Percentiles rank a stretch among this genome's conserved stretches.
phyloP scores from a whole-genome alignment of 2,888 invertebrate species.

The Rhyacophila evoluta region DNA sequence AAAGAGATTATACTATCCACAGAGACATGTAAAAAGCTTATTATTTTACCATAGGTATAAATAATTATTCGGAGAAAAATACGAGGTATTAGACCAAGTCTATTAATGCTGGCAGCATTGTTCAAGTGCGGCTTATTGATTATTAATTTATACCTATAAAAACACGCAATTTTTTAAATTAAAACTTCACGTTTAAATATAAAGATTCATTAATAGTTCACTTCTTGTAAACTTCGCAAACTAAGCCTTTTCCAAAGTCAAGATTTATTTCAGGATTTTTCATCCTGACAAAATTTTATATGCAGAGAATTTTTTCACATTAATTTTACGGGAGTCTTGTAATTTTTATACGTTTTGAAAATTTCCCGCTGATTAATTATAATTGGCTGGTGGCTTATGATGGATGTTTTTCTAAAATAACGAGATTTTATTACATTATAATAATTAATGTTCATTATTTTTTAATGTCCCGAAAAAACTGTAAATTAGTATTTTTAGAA shows the following conservation, averaged over 20 bases:
- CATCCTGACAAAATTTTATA: background rate
- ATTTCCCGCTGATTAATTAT: background rate
- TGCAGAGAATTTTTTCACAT: background rate
- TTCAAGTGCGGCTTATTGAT: no score
- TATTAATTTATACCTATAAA: no score
- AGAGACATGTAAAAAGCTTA: no score
- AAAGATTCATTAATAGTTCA: background rate
- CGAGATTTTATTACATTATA: background rate
- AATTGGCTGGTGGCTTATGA: background rate
- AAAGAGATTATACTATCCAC: no score
- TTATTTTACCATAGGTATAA: no score
- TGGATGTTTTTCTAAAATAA: background rate
- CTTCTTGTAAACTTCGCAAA: background rate
- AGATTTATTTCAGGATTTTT: conserved; percentile 5
- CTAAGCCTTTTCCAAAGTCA: background rate
- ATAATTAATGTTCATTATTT: background rate
- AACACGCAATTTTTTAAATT: no score
- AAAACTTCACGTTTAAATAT: no score
- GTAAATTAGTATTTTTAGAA: no score
- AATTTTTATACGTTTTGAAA: background rate
- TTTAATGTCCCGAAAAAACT: no score
- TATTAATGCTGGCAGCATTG: no score
- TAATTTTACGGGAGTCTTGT: background rate
- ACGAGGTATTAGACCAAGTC: no score
- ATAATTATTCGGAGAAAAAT: no score